Evolutionary conservation across 2,888 invertebrate genomes (phyloP), one percentile per base, ranked within the genome.

Genomic region (Cynaeus angustus): DNA sequence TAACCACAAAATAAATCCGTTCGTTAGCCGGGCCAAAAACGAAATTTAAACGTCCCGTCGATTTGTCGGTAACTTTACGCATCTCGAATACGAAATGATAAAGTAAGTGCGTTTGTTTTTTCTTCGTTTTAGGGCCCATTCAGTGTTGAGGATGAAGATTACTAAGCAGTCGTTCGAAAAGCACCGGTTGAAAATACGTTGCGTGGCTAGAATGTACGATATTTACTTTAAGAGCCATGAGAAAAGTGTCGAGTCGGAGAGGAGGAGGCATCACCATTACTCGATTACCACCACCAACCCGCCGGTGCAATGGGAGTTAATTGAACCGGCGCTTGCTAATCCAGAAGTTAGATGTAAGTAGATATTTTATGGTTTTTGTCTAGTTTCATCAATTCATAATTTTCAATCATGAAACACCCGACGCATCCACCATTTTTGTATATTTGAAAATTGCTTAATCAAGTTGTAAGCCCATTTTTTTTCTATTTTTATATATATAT

Each of bases 181-280:
- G 38, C 83, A 83, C 48, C 79, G 82, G 65, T 72, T 85, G 70
- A 84, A 89, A 86, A 85, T 92, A 43, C 88, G 91, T 1, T 92
- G 92, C 83, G 89, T 89, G 71, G 91, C 91, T 0, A 89, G 89
- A 70, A 86, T 92, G 76, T 88, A 90, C 80, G 87, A 89, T 76
- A 86, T 92, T 50, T 92, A 91, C 81, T 89, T 90, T 86, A 88
- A 90, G 81, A 90, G 89, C 78, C 89, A 89, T 5, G 91, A 91
- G 82, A 90, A 89, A 77, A 89, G 88, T 74, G 87, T 90, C 33
- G 89, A 90, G 78, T 88, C 90, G 78, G 89, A 90, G 73, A 81
- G 75, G 65, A 75, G 73, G 59, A 56, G 69, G 14, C 70, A 70
- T 38, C 61, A 53, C 30, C 59, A 61, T 21, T 37, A 52, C 28